Percentiles rank a stretch among this genome's conserved stretches.
These are phyloP conservation scores for Palloptera scutellata DNA, from an alignment of 2,888 invertebrate genomes.

Conservation along the genomic window DNA sequence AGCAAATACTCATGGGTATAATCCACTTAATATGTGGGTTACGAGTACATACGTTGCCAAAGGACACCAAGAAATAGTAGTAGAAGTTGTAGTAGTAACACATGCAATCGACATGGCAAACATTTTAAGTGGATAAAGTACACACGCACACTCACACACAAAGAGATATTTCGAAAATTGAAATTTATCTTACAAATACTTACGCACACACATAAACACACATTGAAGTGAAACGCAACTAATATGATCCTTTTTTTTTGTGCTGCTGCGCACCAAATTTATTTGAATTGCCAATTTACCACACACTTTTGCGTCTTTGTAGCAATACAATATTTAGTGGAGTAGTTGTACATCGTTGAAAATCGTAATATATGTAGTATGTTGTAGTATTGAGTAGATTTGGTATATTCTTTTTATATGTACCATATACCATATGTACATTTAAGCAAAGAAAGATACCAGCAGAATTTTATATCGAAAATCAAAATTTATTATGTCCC, in stretches of 20 bases:
- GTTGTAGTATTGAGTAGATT: too few relatives aligned
- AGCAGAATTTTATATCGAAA: too few relatives aligned
- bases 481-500: too few relatives aligned
- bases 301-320: neutral
- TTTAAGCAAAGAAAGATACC: too few relatives aligned
- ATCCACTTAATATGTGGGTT: conserved; percentile 36
- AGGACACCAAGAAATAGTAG: conserved; percentile 51
- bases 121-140: conserved; percentile 41
- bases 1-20: conserved; percentile 15
- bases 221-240: neutral
- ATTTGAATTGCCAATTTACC: conserved; percentile 13
- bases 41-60: conserved; percentile 38
- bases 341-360: too few relatives aligned
- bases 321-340: too few relatives aligned
- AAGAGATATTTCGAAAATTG: neutral
- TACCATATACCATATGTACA: too few relatives aligned
- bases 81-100: conserved; percentile 39
- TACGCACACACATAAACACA: neutral
- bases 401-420: too few relatives aligned
- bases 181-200: conserved; percentile 8
- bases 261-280: neutral
- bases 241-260: too few relatives aligned
- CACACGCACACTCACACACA: conserved; percentile 4
- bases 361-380: too few relatives aligned
- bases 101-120: conserved; percentile 24